Conservation (phyloP, 2,888 invertebrate species). For the Digitonthophagus gazella region DNA sequence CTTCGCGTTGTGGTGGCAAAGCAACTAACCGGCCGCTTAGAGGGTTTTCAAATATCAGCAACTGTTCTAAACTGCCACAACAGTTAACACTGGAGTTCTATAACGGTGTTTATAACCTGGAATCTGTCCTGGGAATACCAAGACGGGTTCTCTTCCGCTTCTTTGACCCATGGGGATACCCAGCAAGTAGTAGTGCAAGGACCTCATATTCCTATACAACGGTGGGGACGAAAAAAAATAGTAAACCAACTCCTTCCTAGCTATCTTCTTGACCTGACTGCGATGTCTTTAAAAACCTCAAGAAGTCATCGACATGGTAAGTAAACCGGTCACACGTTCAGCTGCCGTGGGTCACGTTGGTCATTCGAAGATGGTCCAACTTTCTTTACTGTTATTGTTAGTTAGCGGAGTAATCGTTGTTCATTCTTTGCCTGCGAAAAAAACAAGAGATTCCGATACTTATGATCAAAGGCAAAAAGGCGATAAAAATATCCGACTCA, state of each 20-base stretch:
- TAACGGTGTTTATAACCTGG: not conserved
- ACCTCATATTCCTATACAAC: not conserved
- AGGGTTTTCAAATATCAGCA: slow-evolving; percentile 28
- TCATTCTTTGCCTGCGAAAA: not conserved
- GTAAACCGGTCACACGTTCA: not conserved
- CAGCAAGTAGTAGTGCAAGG: not conserved
- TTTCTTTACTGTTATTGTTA: not conserved
- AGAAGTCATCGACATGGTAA: not conserved
- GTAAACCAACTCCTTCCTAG: not conserved
- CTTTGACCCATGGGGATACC: too few relatives aligned
- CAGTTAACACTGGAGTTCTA: slow-evolving; percentile 10
- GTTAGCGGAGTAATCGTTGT: not conserved
- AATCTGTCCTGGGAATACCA: not conserved
- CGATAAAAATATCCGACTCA: slow-evolving; percentile 75
- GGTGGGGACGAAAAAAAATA: not conserved
- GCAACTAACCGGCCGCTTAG: slow-evolving; percentile 22
- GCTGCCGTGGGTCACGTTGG: not conserved
- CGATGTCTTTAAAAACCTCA: not conserved
- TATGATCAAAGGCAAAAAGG: slow-evolving; percentile 78
- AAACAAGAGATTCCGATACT: not conserved
- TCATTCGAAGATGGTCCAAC: not conserved
- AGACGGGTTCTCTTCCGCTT: too few relatives aligned
- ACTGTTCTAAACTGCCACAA: slow-evolving; percentile 25
- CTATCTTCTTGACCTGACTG: not conserved
- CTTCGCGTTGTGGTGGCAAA: slow-evolving; percentile 6